A percentile compares a stretch with the other conserved stretches of the same genome.
These are phyloP conservation scores for Ips nitidus DNA, from an alignment of 1,140 invertebrate genomes.

Conservation along the genomic window DNA sequence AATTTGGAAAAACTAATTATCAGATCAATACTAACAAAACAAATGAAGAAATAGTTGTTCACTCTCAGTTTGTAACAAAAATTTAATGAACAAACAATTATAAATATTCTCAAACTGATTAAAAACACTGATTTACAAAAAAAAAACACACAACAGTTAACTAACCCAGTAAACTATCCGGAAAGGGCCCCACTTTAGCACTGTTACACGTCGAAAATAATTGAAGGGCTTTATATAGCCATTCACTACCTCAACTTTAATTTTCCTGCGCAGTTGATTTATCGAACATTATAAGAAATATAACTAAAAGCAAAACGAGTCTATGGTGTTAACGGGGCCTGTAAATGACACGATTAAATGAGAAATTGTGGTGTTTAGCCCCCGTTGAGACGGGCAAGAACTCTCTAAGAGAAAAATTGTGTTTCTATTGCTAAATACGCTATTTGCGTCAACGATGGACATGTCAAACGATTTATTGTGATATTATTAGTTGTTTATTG, in stretches of 20 bases:
- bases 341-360: conserved; percentile 36
- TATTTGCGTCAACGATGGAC: neutral
- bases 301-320: conserved; percentile 34
- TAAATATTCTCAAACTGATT: too few relatives aligned
- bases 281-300: conserved; percentile 27
- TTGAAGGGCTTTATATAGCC: conserved; percentile 32
- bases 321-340: conserved; percentile 26
- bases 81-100: too few relatives aligned
- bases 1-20: too few relatives aligned
- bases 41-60: too few relatives aligned
- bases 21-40: too few relatives aligned
- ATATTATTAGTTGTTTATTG: too few relatives aligned
- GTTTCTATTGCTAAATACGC: conserved; percentile 2
- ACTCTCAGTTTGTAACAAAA: too few relatives aligned
- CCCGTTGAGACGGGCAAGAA: conserved; percentile 28
- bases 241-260: conserved; percentile 34
- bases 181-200: conserved; percentile 8
- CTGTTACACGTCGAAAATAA: conserved; percentile 18
- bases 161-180: conserved; percentile 2
- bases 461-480: too few relatives aligned
- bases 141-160: neutral
- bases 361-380: conserved; percentile 26
- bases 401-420: conserved; percentile 29
- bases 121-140: neutral
- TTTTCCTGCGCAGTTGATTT: conserved; percentile 33